Evolutionary conservation across 2,888 invertebrate species (phyloP).

Genomic region (Pinctada fucata): DNA sequence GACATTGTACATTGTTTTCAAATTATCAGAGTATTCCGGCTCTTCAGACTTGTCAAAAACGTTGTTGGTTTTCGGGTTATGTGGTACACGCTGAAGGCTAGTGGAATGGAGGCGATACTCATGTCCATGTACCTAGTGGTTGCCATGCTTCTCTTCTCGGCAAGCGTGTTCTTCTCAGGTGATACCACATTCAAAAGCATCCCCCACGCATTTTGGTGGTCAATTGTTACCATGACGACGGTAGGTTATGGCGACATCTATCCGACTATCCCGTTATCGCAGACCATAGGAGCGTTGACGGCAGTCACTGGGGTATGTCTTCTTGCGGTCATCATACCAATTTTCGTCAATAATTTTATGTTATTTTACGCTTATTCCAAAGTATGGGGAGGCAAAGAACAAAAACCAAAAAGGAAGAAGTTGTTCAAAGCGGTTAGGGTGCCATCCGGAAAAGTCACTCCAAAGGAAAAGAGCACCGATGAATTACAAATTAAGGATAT

Average conservation of each 20-base stretch:
- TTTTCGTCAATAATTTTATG: slow-evolving; percentile 70
- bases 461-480: no score
- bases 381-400: slow-evolving; percentile 45
- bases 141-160: slow-evolving; percentile 64
- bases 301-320: slow-evolving; percentile 65
- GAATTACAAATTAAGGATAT: no score
- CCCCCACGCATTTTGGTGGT: slow-evolving; percentile 69
- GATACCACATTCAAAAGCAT: slow-evolving; percentile 59
- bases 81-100: slow-evolving; percentile 62
- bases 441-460: no score
- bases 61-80: slow-evolving; percentile 66
- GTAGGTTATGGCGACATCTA: slow-evolving; percentile 71
- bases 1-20: slow-evolving; percentile 61
- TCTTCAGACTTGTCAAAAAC: slow-evolving; percentile 62
- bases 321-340: slow-evolving; percentile 67
- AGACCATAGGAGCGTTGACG: slow-evolving; percentile 59
- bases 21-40: slow-evolving; percentile 62
- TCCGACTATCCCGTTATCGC: slow-evolving; percentile 55
- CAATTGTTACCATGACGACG: slow-evolving; percentile 70
- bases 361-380: slow-evolving; percentile 60
- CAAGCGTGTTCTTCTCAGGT: slow-evolving; percentile 64
- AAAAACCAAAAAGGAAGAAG: no score
- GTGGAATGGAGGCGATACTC: slow-evolving; percentile 61
- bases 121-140: slow-evolving; percentile 63
- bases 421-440: no score